Conservation (phyloP, 2,113 vertebrate species). For the human region GRCh38 chr19:41401501-41402000, state of each 20-base stretch:
- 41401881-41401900: not conserved
- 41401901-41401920: not conserved
- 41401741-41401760: not conserved
- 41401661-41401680: not conserved
- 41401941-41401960: no score
- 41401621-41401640: not conserved
- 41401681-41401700: not conserved
- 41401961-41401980: no score
- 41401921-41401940: no score
- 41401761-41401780: not conserved
- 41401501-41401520: not conserved
- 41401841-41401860: not conserved
- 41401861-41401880: not conserved
- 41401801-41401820: not conserved
- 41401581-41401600: not conserved
- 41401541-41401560: not conserved
- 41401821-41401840: not conserved
- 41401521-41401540: not conserved
- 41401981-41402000: no score
- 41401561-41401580: not conserved
- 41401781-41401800: not conserved
- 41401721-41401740: not conserved
- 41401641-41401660: slow-evolving; percentile 11
- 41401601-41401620: not conserved
- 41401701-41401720: not conserved